These are phyloP conservation scores for Danio kyathit DNA, from an alignment of 2,797 vertebrate genomes.

Conservation along the genomic window DNA sequence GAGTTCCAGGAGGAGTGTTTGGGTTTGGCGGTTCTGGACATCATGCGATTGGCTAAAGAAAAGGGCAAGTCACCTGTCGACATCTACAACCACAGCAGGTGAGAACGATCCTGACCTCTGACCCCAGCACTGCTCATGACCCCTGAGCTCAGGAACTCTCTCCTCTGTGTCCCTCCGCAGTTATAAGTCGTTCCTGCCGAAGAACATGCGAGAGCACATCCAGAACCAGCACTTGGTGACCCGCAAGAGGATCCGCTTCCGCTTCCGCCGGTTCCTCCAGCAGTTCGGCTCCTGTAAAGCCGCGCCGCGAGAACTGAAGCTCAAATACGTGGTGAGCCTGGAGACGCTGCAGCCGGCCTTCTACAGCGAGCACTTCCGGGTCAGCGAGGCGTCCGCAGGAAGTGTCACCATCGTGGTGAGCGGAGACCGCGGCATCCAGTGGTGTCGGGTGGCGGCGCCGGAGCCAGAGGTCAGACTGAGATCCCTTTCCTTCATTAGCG, in stretches of 20 bases:
- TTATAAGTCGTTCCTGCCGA: conserved; percentile 95
- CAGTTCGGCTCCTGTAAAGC: conserved; percentile 93
- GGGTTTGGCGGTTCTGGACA: conserved; percentile 96
- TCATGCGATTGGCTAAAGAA: conserved; percentile 97
- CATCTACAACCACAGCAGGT: conserved; percentile 92
- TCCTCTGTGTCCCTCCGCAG: conserved; percentile 69
- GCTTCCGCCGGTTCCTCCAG: conserved; percentile 93
- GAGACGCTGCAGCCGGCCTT: conserved; percentile 91
- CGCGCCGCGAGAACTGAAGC: conserved; percentile 89
- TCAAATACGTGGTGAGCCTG: conserved; percentile 96
- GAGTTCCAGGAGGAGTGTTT: conserved; percentile 97
- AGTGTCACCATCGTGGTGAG: conserved; percentile 87
- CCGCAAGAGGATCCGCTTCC: conserved; percentile 93
- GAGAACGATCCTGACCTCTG: conserved; percentile 26
- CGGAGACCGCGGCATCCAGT: conserved; percentile 92
- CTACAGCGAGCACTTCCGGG: conserved; percentile 90
- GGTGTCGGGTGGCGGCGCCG: conserved; percentile 67
- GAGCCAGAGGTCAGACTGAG: too few species aligned
- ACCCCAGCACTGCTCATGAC: too few species aligned
- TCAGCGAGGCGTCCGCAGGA: conserved; percentile 82
- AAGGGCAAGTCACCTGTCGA: conserved; percentile 86
- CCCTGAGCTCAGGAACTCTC: too few species aligned
- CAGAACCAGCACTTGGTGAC: conserved; percentile 95
- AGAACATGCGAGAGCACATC: conserved; percentile 86
- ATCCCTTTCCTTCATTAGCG: too few species aligned